Evolutionary conservation across 2,113 vertebrate species (phyloP).

Genomic region (Camelus dromedarius): DNA sequence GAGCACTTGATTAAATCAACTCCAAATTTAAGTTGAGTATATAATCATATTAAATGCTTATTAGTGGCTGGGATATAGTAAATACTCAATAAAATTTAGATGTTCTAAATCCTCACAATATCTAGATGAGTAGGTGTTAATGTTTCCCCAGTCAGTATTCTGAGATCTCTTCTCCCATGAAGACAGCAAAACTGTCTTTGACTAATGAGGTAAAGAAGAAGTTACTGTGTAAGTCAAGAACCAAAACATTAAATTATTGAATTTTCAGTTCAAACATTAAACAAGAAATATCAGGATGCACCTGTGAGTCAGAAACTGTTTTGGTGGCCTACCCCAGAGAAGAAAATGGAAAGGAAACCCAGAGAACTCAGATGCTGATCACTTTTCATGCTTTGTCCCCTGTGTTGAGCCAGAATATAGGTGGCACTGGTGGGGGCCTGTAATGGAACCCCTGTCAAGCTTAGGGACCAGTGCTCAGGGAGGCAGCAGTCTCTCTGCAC

Average conservation of each 20-base stretch:
- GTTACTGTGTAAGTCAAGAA: neutral
- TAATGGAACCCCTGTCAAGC: neutral
- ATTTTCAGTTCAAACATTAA: neutral
- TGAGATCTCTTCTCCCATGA: neutral
- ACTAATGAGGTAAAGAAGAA: neutral
- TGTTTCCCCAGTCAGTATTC: neutral
- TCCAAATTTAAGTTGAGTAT: neutral
- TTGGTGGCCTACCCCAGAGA: neutral
- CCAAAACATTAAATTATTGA: neutral
- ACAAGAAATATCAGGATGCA: neutral
- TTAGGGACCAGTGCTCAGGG: neutral
- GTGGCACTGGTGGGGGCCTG: too few relatives aligned
- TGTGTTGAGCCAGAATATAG: neutral
- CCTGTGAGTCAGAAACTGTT: neutral
- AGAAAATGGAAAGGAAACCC: neutral
- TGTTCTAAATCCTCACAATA: neutral
- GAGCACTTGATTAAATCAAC: neutral
- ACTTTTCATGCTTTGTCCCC: neutral
- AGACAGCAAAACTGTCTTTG: neutral
- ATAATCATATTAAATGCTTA: neutral
- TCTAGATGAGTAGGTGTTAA: neutral
- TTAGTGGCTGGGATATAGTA: neutral
- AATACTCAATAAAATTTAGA: neutral
- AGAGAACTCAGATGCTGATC: neutral
- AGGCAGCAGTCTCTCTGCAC: too few relatives aligned